Conservation (phyloP, 2,113 vertebrate genomes). For the Prunella fulvescens region DNA sequence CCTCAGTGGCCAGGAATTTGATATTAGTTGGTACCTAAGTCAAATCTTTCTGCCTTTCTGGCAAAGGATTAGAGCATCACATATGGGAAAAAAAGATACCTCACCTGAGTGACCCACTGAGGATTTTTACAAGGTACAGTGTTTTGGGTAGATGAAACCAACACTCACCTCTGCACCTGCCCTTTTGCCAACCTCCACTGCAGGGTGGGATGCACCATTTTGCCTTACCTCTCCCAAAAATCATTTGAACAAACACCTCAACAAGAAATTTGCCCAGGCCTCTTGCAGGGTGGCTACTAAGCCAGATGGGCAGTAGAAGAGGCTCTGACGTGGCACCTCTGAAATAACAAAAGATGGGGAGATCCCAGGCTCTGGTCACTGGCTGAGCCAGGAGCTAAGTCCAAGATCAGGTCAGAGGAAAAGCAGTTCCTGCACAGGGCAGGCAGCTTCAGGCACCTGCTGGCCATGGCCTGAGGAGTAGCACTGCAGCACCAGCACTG, state of each 20-base stretch:
- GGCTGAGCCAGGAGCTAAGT: neutral
- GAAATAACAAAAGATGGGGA: fast-evolving
- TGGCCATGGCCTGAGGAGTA: neutral
- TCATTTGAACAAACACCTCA: neutral
- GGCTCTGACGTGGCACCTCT: fast-evolving
- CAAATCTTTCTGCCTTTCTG: neutral
- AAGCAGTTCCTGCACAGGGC: neutral
- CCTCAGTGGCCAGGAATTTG: neutral
- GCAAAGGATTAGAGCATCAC: neutral
- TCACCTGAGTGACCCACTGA: neutral
- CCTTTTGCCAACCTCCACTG: neutral
- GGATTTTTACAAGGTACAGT: neutral
- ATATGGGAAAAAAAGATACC: neutral
- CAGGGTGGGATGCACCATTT: neutral
- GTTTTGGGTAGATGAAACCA: neutral
- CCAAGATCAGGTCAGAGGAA: neutral
- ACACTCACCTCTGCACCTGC: neutral
- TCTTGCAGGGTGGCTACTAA: neutral
- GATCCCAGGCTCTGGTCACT: neutral
- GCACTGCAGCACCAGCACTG: neutral
- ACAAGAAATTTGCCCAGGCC: neutral
- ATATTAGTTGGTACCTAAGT: neutral
- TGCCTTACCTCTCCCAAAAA: neutral
- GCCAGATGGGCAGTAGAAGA: neutral
- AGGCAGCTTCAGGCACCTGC: neutral